Base-by-base conservation (phyloP, 2,797 vertebrate genomes). In the Kryptolebias ocellatus region DNA sequence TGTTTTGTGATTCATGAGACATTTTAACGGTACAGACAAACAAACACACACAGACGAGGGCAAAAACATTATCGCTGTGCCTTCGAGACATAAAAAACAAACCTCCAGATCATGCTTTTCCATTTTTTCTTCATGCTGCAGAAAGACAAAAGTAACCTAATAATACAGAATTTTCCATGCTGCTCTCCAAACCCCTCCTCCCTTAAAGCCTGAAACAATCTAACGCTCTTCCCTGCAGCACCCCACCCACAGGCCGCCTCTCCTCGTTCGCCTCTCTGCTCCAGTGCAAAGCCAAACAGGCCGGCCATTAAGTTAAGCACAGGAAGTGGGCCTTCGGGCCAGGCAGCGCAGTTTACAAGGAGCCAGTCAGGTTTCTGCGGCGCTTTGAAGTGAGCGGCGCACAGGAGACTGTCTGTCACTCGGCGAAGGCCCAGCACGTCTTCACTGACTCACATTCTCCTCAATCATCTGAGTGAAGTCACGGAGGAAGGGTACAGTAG, bases 281-380 rank as follows among this genome's bases (percentile, higher is more conserved):
- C 84, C 87, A 67, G 74, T 84, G 87, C 87, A 88, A 91, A 91
- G 85, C 87, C 90, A 92, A 93, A 93, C 91, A 93, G 91, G 83
- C 86, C 86, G 70, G 82, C 90, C 87, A 91, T 93, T 93, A 92
- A 87, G 88, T 89, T 87, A 90, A 92, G 90, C 84, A 80, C 91
- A 93, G 92, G 92, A 94, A 93, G 92, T 83, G 87, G 87, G 89
- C 88, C 90, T 87, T 86, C 70, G 71, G 91, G 91, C 88, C 88
- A 83, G 91, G 87, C 90, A 78, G 84, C 79, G 76, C 90, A 89
- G 87, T 93, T 92, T 92, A 92, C 87, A 90, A 85, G 90, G 87
- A 91, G 84, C 90, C 87, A 83, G 89, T 92, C 88, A 82, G 89
- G 90, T 92, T 90, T 91, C 90, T 73, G 88, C 84, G 57, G 87